Conservation (phyloP, 2,113 vertebrate species). For the Zosterops hypoxanthus region DNA sequence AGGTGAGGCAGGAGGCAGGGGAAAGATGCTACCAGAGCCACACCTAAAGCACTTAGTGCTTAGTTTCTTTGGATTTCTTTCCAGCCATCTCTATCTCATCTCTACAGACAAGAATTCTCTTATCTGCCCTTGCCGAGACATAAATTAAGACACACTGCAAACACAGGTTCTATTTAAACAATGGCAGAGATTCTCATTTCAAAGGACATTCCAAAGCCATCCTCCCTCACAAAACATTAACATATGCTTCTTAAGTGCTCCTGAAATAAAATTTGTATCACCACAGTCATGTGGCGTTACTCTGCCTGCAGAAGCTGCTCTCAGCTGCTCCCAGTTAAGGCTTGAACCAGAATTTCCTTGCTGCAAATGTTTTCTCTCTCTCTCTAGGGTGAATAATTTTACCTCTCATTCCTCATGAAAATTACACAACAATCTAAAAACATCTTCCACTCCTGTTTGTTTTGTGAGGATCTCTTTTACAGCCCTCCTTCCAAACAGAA, state of each 20-base stretch:
- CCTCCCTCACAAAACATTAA: slow-evolving; percentile 1
- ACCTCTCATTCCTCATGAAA: neutral
- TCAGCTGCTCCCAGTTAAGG: neutral
- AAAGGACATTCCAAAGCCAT: neutral
- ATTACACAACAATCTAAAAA: neutral
- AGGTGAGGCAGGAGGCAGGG: neutral
- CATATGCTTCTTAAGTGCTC: neutral
- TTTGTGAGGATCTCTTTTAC: neutral
- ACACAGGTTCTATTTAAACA: neutral
- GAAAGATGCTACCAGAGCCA: neutral
- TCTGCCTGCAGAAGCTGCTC: neutral
- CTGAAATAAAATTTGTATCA: slow-evolving; percentile 27
- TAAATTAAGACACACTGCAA: slow-evolving; percentile 4
- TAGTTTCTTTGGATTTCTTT: neutral
- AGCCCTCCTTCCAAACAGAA: neutral
- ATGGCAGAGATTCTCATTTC: slow-evolving; percentile 7
- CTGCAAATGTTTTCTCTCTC: neutral
- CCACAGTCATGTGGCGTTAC: neutral
- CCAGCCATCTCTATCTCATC: neutral
- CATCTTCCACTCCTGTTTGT: neutral
- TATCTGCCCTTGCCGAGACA: neutral
- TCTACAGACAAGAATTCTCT: neutral
- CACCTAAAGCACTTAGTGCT: neutral
- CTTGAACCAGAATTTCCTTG: neutral
- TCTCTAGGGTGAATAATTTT: neutral